Base-by-base conservation (phyloP, 2,888 invertebrate species). In the Yponomeuta evonymella region DNA sequence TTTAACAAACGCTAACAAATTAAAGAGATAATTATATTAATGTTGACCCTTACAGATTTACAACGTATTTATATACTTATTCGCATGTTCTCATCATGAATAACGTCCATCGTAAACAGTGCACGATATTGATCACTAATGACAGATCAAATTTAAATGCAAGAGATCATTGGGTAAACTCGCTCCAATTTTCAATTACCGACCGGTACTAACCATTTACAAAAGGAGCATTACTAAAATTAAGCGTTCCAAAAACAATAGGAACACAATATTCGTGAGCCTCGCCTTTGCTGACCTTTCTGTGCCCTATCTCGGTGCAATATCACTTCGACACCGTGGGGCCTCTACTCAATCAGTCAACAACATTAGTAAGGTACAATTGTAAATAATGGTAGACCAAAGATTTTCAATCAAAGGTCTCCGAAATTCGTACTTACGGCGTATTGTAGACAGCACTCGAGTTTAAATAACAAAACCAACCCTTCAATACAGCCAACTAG, bases 251-350 rank as follows among this genome's bases (percentile, higher is more conserved):
- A 78, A 76, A 76, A 79, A 81, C 79, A 79, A 80, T 79, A 73
- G 68, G 23, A 29, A 51, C 66, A 48, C 76, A 75, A 71, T 77
- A 81, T 75, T 83, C 85, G 84, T 85, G 85, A 78, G 76, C 75
- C 79, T 76, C 81, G 83, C 87, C 86, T 85, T 86, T 85, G 81
- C 73, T 81, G 83, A 81, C 86, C 86, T 86, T 84, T 88, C 76
- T 78, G 76, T 78, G 78, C 75, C 77, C 76, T 85, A 86, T 86
- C 86, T 81, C 74, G 74, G 75, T 77, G 79, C 80, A 79, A 79
- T 83, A 86, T 86, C 83, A 82, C 79, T 80, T 78, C 78, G 74
- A 76, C 79, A 79, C 82, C 84, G 51, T 15, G 3, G 51, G 51
- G 51, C 15, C 15, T 15, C 51, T 58, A 58, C 51, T 58, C 43